phyloP scores from a whole-genome alignment of 2,888 invertebrate species.

The Rotaria magnacalcarata region DNA sequence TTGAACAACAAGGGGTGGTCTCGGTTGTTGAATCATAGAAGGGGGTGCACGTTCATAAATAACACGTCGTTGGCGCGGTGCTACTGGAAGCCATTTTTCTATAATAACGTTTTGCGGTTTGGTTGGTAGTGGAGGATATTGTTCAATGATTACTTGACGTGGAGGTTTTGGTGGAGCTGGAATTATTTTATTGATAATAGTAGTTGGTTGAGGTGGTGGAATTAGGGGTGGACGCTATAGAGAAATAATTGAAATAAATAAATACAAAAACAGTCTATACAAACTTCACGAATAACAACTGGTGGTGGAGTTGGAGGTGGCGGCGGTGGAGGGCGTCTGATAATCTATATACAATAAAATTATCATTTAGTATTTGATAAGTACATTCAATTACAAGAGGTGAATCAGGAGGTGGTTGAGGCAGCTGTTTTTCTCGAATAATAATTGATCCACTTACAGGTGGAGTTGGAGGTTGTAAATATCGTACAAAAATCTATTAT shows the following conservation, averaged over 20 bases:
- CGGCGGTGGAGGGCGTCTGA: neutral
- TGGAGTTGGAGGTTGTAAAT: slow-evolving; percentile 32
- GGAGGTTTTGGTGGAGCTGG: neutral
- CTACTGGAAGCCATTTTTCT: neutral
- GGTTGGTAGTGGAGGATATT: neutral
- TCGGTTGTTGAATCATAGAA: neutral
- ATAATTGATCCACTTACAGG: slow-evolving; percentile 10
- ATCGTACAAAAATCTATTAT: slow-evolving; percentile 2
- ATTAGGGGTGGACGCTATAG: neutral
- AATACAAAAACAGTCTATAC: neutral
- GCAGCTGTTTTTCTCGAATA: slow-evolving; percentile 4
- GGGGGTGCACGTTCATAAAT: slow-evolving; percentile 24
- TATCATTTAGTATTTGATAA: neutral
- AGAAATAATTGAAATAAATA: neutral
- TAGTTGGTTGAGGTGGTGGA: slow-evolving; percentile 12
- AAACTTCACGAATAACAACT: slow-evolving; percentile 14
- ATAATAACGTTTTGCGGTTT: slow-evolving; percentile 29
- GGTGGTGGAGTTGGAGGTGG: slow-evolving; percentile 33
- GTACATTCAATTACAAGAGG: neutral
- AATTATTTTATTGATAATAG: slow-evolving; percentile 23
- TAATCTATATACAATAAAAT: neutral
- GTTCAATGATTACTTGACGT: slow-evolving; percentile 23
- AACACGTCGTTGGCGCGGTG: neutral
- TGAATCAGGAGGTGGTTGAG: neutral
- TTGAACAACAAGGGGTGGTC: neutral